These are phyloP conservation scores for Acromyrmex charruanus DNA, from an alignment of 1,140 invertebrate genomes.

Conservation along the genomic window DNA sequence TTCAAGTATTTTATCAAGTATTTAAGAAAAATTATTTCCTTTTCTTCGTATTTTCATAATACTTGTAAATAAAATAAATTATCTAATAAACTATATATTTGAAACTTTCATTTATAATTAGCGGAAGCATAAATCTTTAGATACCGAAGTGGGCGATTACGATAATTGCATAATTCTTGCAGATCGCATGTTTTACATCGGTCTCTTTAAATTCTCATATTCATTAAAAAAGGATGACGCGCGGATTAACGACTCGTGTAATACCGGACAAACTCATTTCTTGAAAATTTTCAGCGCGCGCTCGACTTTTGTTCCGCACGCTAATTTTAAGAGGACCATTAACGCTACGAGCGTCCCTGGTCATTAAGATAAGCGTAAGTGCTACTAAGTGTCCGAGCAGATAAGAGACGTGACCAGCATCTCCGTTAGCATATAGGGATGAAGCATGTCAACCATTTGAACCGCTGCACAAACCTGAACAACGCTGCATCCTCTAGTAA, in stretches of 20 bases:
- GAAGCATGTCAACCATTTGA: constrained; percentile 28
- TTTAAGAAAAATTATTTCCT: background rate
- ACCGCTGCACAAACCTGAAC: background rate
- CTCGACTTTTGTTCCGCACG: constrained; percentile 67
- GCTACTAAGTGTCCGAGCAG: constrained; percentile 86
- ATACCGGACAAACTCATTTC: constrained; percentile 34
- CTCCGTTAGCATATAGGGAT: constrained; percentile 75
- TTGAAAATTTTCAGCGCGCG: constrained; percentile 75
- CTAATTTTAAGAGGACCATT: constrained; percentile 86
- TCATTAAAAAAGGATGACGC: background rate
- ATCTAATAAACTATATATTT: background rate
- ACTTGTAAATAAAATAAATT: constrained; percentile 8
- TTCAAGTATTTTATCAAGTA: background rate
- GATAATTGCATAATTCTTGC: background rate
- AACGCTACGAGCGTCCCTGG: constrained; percentile 84
- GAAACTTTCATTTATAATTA: constrained; percentile 29
- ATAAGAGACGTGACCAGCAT: constrained; percentile 82
- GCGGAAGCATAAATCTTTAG: background rate
- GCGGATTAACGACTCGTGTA: constrained; percentile 18
- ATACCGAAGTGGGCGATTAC: background rate
- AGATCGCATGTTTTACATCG: background rate
- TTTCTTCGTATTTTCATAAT: background rate
- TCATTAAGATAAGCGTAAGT: constrained; percentile 87
- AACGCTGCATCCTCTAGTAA: background rate
- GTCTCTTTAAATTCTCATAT: background rate